phyloP scores from a whole-genome alignment of 2,113 vertebrate species.

The Geococcyx californianus region DNA sequence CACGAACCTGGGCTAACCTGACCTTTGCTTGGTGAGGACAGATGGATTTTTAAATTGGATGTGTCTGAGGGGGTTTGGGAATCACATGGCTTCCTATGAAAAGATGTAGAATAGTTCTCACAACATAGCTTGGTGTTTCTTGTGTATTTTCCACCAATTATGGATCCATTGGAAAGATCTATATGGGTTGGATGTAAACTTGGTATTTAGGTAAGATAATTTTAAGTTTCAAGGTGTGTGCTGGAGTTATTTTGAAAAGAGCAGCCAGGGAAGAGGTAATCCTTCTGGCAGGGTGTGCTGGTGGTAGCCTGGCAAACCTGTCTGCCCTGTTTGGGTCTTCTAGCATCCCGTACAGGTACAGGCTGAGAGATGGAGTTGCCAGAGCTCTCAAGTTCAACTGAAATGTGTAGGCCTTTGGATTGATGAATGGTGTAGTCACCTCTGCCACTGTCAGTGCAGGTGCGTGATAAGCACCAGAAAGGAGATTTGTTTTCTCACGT shows the following conservation, averaged over 20 bases:
- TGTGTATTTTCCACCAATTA: rapidly evolving
- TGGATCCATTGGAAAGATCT: not conserved
- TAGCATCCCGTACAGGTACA: not conserved
- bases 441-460: not conserved
- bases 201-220: not conserved
- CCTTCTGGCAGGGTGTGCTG: not conserved
- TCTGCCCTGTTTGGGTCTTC: not conserved
- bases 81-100: not conserved
- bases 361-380: not conserved
- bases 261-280: not conserved
- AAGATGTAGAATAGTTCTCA: not conserved
- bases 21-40: not conserved
- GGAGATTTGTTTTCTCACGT: not conserved
- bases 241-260: not conserved
- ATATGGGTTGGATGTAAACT: rapidly evolving
- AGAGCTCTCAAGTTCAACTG: not conserved
- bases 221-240: rapidly evolving
- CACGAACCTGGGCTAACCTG: not conserved
- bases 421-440: rapidly evolving
- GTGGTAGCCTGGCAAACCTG: not conserved
- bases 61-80: not conserved
- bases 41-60: not conserved
- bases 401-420: rapidly evolving
- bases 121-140: not conserved
- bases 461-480: not conserved